Evolutionary conservation across 2,113 vertebrate genomes (phyloP).

Genomic region (Nansenia antarctica): DNA sequence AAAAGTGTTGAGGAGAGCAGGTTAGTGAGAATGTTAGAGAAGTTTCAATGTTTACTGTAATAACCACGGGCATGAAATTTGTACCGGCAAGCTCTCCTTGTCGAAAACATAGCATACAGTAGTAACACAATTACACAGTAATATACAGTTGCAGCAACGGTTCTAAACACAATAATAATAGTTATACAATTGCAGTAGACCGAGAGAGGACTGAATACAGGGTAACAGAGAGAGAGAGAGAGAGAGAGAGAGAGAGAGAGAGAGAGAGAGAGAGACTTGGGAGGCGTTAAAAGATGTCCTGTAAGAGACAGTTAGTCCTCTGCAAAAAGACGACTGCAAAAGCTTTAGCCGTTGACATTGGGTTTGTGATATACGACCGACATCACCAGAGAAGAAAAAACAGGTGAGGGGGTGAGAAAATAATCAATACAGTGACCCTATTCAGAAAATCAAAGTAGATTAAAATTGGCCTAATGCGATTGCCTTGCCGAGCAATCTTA

Average conservation of each 20-base stretch:
- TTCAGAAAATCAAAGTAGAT: slow-evolving; percentile 69
- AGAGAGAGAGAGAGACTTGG: neutral
- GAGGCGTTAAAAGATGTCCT: too few species aligned
- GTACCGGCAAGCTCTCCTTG: too few species aligned
- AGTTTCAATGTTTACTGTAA: too few species aligned
- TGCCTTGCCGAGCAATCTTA: slow-evolving; percentile 61
- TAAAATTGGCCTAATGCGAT: slow-evolving; percentile 70
- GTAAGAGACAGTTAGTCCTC: neutral
- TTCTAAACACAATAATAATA: neutral
- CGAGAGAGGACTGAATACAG: neutral
- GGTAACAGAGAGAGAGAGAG: neutral
- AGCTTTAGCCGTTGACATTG: slow-evolving; percentile 3
- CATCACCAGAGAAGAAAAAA: slow-evolving; percentile 27
- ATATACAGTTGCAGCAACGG: neutral
- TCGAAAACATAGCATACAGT: too few species aligned
- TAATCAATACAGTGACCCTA: slow-evolving; percentile 65
- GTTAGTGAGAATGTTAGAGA: too few species aligned
- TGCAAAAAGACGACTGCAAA: neutral
- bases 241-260: neutral
- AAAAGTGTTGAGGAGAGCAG: neutral
- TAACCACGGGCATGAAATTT: too few species aligned
- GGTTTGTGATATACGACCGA: slow-evolving; percentile 54
- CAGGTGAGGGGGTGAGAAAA: slow-evolving; percentile 48
- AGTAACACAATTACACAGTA: neutral
- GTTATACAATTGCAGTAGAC: too few species aligned